Base-by-base conservation (phyloP, 2,113 vertebrate species). In the Cranoglanis bouderius region DNA sequence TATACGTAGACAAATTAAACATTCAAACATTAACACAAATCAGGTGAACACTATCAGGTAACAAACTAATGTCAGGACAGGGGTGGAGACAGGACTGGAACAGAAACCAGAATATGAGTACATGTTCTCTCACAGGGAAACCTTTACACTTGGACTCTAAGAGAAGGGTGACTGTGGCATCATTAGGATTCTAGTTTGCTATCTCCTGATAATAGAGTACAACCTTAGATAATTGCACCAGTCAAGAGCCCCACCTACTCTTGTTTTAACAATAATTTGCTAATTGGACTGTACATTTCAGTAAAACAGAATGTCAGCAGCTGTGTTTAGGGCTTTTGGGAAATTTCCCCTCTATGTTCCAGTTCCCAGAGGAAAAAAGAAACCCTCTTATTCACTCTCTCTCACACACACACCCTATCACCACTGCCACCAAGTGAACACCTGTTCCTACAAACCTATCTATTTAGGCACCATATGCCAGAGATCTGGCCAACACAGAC, bases 381-480 rank as follows among this genome's bases (percentile, higher is more conserved):
- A 70, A 70, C n/a, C n/a, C 3, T 5, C 63, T 13, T 67, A 14
- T 9, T 7, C 29, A 3, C 84, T 29, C 72, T 85, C 86, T 87
- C 46, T 92, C 87, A 85, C 92, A 89, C 94, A 87, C 85, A 65
- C 90, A 93, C 92, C 85, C 95, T 40, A 40, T 40, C 35, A 74
- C 38, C 35, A 74, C 38, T 8, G 14, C 35, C 38, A 74, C 38
- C 35, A 74, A 74, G 38, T 43, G 35, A 21, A 18, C 70, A 40
- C 70, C 95, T 98, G 95, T 94, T 96, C 90, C 92, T 72, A 87
- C 91, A 94, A 93, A 95, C 94, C 95, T 96, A 92, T 94, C 96
- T 93, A 95, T 96, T 96, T 96, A 92, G 90, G 92, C 94, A 93
- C 95, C 96, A 95, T 97, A 97, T 97, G 96, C 88, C 95, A 85